Conservation (phyloP, 2,888 invertebrate genomes). For the Zaprionus lineosus region DNA sequence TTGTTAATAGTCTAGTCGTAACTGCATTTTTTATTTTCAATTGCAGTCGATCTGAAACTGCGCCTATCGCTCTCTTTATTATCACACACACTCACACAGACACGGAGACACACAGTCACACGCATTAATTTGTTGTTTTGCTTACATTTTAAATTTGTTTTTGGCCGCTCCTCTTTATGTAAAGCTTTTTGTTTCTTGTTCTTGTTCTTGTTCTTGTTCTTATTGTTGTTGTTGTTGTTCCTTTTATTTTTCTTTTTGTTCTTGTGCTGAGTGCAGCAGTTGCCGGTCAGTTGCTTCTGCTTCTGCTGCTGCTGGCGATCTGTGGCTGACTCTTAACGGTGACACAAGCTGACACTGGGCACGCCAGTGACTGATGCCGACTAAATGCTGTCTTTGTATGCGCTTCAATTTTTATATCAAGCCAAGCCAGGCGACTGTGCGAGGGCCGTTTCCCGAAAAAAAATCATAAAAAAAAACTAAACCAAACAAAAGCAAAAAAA, state of each 20-base stretch:
- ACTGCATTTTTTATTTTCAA: not conserved
- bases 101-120: not conserved
- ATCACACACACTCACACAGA: not conserved
- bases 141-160: conserved; percentile 35
- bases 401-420: conserved; percentile 73
- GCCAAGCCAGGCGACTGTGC: conserved; percentile 43
- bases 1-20: not conserved
- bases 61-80: not conserved
- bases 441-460: conserved; percentile 61
- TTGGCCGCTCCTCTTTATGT: not conserved
- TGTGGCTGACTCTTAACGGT: conserved; percentile 18
- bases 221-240: conserved; percentile 8
- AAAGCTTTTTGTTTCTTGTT: not conserved
- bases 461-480: conserved; percentile 24
- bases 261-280: conserved; percentile 32
- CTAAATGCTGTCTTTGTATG: conserved; percentile 72
- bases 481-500: conserved; percentile 27
- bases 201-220: conserved; percentile 10
- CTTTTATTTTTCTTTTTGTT: conserved; percentile 19
- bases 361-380: conserved; percentile 61
- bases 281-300: conserved; percentile 43
- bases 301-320: conserved; percentile 16
- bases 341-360: conserved; percentile 45
- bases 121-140: conserved; percentile 23
- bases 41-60: too few relatives aligned